Evolutionary conservation across 1,140 invertebrate genomes (phyloP).

Genomic region (Drosophila murphyi): DNA sequence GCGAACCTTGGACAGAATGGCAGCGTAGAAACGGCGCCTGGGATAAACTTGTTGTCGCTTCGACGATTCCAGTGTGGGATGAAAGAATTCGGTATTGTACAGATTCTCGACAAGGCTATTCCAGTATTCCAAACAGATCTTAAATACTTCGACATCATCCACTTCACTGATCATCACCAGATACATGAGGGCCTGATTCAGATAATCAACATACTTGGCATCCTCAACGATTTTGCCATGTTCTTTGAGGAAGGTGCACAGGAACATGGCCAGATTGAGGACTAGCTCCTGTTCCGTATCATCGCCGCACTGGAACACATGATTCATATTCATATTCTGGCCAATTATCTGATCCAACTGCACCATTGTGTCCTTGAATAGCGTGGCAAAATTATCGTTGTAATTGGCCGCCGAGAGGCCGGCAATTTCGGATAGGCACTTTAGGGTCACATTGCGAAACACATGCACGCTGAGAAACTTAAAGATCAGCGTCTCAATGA

Average conservation of each 20-base stretch:
- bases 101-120: slow-evolving; percentile 96
- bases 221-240: slow-evolving; percentile 95
- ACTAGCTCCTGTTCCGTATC: slow-evolving; percentile 99
- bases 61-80: slow-evolving; percentile 78
- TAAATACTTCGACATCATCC: slow-evolving; percentile 99
- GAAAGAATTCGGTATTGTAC: slow-evolving; percentile 91
- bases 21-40: slow-evolving; percentile 90
- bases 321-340: slow-evolving; percentile 94
- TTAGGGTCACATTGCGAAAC: slow-evolving; percentile 99
- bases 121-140: slow-evolving; percentile 99
- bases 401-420: slow-evolving; percentile 94
- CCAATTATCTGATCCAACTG: slow-evolving; percentile 97
- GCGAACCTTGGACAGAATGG: slow-evolving; percentile 95
- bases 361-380: slow-evolving; percentile 96
- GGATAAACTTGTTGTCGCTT: slow-evolving; percentile 83
- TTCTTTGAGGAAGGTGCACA: slow-evolving; percentile 98
- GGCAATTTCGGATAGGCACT: slow-evolving; percentile 99
- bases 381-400: slow-evolving; percentile 94
- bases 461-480: slow-evolving; percentile 99
- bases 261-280: slow-evolving; percentile 98
- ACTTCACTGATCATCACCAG: slow-evolving; percentile 99
- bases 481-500: slow-evolving; percentile 97
- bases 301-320: slow-evolving; percentile 95
- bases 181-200: slow-evolving; percentile 95
- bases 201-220: slow-evolving; percentile 88